These are phyloP conservation scores for Parnassius glacialis DNA, from an alignment of 2,888 invertebrate genomes.

Conservation along the genomic window DNA sequence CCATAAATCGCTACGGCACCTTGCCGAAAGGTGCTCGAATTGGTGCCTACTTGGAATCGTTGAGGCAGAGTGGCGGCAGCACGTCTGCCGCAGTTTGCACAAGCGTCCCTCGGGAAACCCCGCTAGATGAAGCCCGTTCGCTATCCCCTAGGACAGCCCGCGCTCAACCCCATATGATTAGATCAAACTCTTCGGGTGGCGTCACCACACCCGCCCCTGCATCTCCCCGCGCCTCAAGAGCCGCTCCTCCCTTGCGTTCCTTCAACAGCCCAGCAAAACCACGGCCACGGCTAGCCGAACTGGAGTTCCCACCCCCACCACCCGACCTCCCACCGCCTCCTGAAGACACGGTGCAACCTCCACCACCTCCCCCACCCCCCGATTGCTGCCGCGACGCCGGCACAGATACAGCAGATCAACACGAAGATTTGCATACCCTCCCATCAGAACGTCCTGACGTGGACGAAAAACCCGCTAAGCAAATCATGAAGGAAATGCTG, in stretches of 20 bases:
- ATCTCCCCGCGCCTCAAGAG: slow-evolving; percentile 62
- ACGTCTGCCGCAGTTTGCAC: slow-evolving; percentile 68
- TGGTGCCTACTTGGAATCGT: slow-evolving; percentile 96
- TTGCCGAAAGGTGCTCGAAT: slow-evolving; percentile 98
- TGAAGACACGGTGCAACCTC: slow-evolving; percentile 79
- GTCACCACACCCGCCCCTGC: slow-evolving; percentile 83
- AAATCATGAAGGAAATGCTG: slow-evolving; percentile 89
- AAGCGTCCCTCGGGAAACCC: slow-evolving; percentile 45
- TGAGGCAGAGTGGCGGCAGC: slow-evolving; percentile 87
- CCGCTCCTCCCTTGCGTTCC: slow-evolving; percentile 72
- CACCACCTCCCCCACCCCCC: slow-evolving; percentile 76
- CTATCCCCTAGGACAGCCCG: slow-evolving; percentile 85
- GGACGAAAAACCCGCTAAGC: slow-evolving; percentile 55
- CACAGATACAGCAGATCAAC: slow-evolving; percentile 83
- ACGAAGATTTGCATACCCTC: slow-evolving; percentile 66
- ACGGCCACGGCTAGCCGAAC: slow-evolving; percentile 88
- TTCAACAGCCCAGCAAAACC: slow-evolving; percentile 86
- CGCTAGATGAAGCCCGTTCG: slow-evolving; percentile 72
- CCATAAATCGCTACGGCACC: slow-evolving; percentile 97
- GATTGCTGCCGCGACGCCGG: slow-evolving; percentile 82
- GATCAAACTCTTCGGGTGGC: slow-evolving; percentile 93
- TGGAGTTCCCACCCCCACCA: slow-evolving; percentile 94
- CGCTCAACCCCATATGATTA: slow-evolving; percentile 90
- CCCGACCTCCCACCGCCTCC: slow-evolving; percentile 89
- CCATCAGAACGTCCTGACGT: slow-evolving; percentile 74